Percentiles rank a stretch among this genome's conserved stretches.
These are phyloP conservation scores for Plectrocnemia conspersa DNA, from an alignment of 1,140 invertebrate genomes.

Conservation along the genomic window DNA sequence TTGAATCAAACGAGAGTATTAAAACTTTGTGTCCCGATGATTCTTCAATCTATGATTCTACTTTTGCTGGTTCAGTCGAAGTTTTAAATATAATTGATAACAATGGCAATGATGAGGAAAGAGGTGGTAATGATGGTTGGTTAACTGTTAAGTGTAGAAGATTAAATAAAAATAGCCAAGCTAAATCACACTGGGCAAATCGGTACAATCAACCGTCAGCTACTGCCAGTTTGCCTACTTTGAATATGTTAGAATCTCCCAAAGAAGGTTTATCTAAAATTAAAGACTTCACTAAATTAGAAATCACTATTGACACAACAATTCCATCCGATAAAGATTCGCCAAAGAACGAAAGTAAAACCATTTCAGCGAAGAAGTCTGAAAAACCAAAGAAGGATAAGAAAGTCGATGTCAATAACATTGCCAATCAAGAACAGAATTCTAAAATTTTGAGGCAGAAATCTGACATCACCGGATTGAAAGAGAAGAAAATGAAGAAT, in stretches of 20 bases:
- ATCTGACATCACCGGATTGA: constrained; percentile 56
- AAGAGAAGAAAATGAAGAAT: constrained; percentile 48
- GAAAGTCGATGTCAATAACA: constrained; percentile 25
- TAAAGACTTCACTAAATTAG: constrained; percentile 35
- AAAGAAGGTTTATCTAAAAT: constrained; percentile 46
- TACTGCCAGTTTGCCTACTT: constrained; percentile 60
- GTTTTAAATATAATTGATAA: constrained; percentile 45
- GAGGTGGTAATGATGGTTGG: constrained; percentile 58
- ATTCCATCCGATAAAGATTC: constrained; percentile 33
- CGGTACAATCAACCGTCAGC: constrained; percentile 63
- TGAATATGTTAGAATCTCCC: constrained; percentile 54
- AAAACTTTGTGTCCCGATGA: constrained; percentile 50
- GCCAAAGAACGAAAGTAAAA: constrained; percentile 25
- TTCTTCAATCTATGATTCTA: constrained; percentile 47
- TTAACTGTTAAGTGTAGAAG: constrained; percentile 60
- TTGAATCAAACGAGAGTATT: constrained; percentile 49
- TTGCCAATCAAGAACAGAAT: constrained; percentile 16
- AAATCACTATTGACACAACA: constrained; percentile 31
- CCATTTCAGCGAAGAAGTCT: constrained; percentile 37
- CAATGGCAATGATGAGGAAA: constrained; percentile 52
- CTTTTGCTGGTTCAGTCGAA: constrained; percentile 54
- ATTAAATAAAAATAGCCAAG: constrained; percentile 44
- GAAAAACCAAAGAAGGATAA: constrained; percentile 36
- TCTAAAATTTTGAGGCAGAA: constrained; percentile 53
- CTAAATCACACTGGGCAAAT: constrained; percentile 56